phyloP scores from a whole-genome alignment of 2,113 vertebrate genomes.

The Rhadina sibilatrix region DNA sequence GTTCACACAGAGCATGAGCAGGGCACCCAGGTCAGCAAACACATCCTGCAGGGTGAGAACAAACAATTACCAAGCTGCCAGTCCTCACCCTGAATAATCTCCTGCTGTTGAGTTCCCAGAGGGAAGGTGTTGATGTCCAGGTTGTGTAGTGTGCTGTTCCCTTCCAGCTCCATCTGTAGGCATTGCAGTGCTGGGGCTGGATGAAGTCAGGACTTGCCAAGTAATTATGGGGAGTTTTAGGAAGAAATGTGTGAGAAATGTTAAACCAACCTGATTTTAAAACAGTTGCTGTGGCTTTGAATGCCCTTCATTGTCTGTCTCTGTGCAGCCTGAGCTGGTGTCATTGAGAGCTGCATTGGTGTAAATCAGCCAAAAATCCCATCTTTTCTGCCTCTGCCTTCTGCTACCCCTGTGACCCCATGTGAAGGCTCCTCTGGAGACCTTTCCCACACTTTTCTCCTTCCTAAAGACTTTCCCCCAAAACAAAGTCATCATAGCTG shows the following conservation, averaged over 20 bases:
- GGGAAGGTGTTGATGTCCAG: neutral
- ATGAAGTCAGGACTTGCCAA: neutral
- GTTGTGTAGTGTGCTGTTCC: neutral
- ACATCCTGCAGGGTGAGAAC: neutral
- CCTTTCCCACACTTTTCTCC: neutral
- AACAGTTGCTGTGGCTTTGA: neutral
- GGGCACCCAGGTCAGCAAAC: neutral
- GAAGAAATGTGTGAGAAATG: neutral
- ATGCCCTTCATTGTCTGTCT: neutral
- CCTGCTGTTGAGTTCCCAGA: neutral
- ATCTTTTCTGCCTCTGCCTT: neutral
- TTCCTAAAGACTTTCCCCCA: neutral
- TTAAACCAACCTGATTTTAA: neutral
- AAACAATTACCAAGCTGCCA: neutral
- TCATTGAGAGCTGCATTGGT: neutral
- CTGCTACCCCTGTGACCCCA: fast-evolving
- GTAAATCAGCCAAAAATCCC: neutral
- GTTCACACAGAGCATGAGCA: neutral
- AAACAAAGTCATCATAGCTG: neutral
- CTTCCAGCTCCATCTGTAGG: neutral
- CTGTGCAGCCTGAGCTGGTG: neutral
- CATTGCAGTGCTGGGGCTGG: neutral
- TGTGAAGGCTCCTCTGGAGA: neutral
- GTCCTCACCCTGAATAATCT: neutral
- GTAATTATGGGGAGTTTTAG: neutral